Evolutionary conservation across 2,113 vertebrate genomes (phyloP).

Genomic region (Urocitellus parryii): DNA sequence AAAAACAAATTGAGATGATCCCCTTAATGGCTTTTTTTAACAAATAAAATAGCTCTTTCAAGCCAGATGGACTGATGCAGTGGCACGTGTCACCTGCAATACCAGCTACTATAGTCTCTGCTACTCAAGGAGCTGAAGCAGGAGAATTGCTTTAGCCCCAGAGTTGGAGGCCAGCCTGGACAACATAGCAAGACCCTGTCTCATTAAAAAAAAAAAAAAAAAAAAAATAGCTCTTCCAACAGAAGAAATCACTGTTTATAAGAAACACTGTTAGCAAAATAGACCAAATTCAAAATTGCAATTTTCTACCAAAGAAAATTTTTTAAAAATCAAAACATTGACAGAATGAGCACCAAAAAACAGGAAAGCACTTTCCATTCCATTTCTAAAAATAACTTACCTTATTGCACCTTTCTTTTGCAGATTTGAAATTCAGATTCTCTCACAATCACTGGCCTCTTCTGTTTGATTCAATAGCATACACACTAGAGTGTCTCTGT

Average conservation of each 20-base stretch:
- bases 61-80: neutral
- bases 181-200: neutral
- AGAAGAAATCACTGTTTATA: constrained; percentile 36
- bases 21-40: constrained; percentile 2
- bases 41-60: neutral
- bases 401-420: constrained; percentile 80
- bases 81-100: neutral
- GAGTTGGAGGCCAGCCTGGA: neutral
- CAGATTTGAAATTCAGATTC: constrained; percentile 86
- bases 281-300: constrained; percentile 32
- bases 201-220: neutral
- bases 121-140: neutral
- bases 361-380: constrained; percentile 26
- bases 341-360: constrained; percentile 28
- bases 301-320: constrained; percentile 23
- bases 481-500: constrained; percentile 70
- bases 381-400: constrained; percentile 73
- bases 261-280: neutral
- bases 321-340: neutral
- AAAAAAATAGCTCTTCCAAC: neutral
- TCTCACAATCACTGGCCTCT: constrained; percentile 80
- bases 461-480: constrained; percentile 84
- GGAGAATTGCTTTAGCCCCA: neutral
- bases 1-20: neutral
- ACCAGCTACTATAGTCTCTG: neutral